Evolutionary conservation across 2,888 invertebrate genomes (phyloP), one percentile per base, ranked within the genome.

Genomic region (Catonia carolina): DNA sequence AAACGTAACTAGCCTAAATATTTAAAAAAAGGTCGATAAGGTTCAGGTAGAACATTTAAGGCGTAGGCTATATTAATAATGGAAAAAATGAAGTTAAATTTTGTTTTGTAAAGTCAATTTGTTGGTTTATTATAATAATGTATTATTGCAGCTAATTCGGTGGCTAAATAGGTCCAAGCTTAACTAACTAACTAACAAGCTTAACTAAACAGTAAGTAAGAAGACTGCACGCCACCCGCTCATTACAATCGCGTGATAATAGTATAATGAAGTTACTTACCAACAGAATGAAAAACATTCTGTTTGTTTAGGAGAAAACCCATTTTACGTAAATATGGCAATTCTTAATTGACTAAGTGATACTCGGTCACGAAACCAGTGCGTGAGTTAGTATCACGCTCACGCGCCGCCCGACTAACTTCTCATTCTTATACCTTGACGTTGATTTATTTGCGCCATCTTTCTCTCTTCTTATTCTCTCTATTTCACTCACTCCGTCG

Each of bases 241-340:
- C 56, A 56, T 56, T 45, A 47, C 23, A 53, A 8, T 57, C 53
- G 57, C 57, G 57, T 57, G 57, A 39, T 27, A 17, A 10, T n/a
- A n/a, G n/a, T 53, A 47, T 57, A 57, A 57, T 57, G 53, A 57
- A 57, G 57, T 57, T 57, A 57, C 57, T 57, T 57, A 57, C 22
- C 45, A 45, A 20, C 45, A 45, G 45, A 22, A 45, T 45, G 45
- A 45, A 45, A 45, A 45, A 45, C 45, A 45, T 45, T 45, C 27
- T 45, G 45, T 45, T 45, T 45, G 45, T 45, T 45, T 23, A 45
- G 45, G 14, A 45, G 45, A n/a, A 45, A 23, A 22, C 45, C 45
- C 45, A 23, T 42, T 45, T 27, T 27, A 45, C 45, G 22, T 27
- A 45, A 45, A 45, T 45, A 45, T 27, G 22, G 45, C 45, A 27